Evolutionary conservation across 2,113 vertebrate genomes (phyloP).

Genomic region (Sinocyclocheilus rhinocerous): DNA sequence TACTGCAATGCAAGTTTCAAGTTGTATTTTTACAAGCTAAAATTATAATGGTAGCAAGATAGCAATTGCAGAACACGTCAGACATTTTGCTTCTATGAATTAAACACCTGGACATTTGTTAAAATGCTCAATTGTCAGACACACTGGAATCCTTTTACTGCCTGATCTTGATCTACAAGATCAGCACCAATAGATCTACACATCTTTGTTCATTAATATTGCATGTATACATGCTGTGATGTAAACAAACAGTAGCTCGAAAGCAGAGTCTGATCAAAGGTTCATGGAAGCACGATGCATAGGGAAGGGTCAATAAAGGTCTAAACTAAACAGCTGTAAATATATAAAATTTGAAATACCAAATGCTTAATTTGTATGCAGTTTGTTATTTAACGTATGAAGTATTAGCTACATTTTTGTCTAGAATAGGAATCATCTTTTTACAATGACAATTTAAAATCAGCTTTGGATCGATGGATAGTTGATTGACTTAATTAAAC

Average conservation of each 20-base stretch:
- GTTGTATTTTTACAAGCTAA: constrained; percentile 3
- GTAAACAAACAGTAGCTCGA: background rate
- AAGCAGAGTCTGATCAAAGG: background rate
- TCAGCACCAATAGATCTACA: too few species aligned
- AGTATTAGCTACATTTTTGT: background rate
- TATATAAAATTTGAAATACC: background rate
- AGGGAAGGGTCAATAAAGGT: background rate
- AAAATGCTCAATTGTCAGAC: background rate
- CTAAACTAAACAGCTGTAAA: background rate
- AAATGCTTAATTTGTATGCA: background rate
- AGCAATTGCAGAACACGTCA: background rate
- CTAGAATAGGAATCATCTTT: too few species aligned
- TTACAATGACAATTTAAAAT: too few species aligned
- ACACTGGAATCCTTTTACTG: background rate
- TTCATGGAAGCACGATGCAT: background rate
- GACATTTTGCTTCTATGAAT: background rate
- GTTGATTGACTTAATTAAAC: background rate
- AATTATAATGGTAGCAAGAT: constrained; percentile 7
- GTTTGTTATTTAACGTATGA: background rate
- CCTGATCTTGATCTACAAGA: background rate
- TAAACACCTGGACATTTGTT: constrained; percentile 18
- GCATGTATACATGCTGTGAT: background rate
- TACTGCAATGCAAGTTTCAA: constrained; percentile 42
- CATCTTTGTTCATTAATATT: background rate
- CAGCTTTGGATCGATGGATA: background rate